phyloP scores from a whole-genome alignment of 2,888 invertebrate genomes.

The Oxycera nigricornis region DNA sequence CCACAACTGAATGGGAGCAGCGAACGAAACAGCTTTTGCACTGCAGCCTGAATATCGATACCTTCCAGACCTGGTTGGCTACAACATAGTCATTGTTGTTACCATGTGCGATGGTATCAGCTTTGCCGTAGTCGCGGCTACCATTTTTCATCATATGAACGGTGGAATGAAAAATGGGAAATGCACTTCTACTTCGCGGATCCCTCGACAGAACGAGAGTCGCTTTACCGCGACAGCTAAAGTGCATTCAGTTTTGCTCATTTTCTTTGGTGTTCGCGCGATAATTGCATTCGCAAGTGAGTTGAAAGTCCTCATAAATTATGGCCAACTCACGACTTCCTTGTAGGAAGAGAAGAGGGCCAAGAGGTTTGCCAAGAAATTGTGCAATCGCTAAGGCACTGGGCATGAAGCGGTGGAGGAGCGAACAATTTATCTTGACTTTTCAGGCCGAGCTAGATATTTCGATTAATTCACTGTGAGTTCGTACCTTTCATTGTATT shows the following conservation, averaged over 20 bases:
- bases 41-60: too few relatives aligned
- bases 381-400: too few relatives aligned
- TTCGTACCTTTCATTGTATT: too few relatives aligned
- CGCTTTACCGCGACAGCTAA: not conserved
- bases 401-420: too few relatives aligned
- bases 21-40: not conserved
- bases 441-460: too few relatives aligned
- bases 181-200: not conserved
- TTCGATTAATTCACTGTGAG: too few relatives aligned
- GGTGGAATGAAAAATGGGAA: constrained; percentile 25
- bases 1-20: not conserved
- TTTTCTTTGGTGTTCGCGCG: not conserved
- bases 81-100: not conserved
- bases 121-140: not conserved
- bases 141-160: not conserved
- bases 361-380: constrained; percentile 5
- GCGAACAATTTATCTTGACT: too few relatives aligned
- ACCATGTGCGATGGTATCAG: not conserved
- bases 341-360: constrained; percentile 37
- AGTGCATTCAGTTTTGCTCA: not conserved
- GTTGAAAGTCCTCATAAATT: constrained; percentile 42
- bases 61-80: too few relatives aligned
- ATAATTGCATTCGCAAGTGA: constrained; percentile 23
- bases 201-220: not conserved
- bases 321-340: constrained; percentile 43